Percentiles rank a stretch among this genome's conserved stretches.
phyloP scores from a whole-genome alignment of 2,113 vertebrate species.

The Lates calcarifer region DNA sequence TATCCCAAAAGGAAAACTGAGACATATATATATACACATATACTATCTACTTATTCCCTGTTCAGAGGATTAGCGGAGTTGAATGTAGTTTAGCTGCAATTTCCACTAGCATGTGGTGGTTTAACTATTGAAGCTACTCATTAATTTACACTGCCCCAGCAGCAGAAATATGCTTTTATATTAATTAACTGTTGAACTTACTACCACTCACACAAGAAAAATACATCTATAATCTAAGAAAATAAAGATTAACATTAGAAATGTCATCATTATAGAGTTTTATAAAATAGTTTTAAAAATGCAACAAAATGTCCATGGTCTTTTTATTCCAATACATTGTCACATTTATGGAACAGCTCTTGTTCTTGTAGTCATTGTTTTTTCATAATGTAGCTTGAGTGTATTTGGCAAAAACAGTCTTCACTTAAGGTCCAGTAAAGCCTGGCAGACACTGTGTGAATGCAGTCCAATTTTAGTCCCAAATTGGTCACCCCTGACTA shows the following conservation, averaged over 20 bases:
- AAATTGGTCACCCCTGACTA: no score
- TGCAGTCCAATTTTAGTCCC: no score
- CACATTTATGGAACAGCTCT: background rate
- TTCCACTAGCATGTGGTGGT: conserved; percentile 42
- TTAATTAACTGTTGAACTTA: conserved; percentile 44
- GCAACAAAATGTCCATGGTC: background rate
- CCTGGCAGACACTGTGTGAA: no score
- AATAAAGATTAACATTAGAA: conserved; percentile 3
- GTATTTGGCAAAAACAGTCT: background rate
- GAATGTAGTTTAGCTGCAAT: conserved; percentile 15
- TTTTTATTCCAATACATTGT: background rate
- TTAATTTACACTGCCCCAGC: conserved; percentile 48
- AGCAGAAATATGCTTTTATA: conserved; percentile 37
- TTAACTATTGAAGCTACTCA: conserved; percentile 53
- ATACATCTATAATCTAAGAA: conserved; percentile 10
- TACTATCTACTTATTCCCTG: background rate
- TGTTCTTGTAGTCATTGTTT: background rate
- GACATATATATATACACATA: no score
- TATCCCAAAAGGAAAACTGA: conserved; percentile 12
- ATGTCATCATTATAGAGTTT: background rate
- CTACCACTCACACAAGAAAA: background rate
- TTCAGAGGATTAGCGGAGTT: conserved; percentile 35
- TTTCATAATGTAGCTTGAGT: background rate
- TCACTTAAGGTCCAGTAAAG: background rate
- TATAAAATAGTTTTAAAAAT: background rate